phyloP scores from a whole-genome alignment of 2,797 vertebrate genomes.

The Basileuterus tristriatus region DNA sequence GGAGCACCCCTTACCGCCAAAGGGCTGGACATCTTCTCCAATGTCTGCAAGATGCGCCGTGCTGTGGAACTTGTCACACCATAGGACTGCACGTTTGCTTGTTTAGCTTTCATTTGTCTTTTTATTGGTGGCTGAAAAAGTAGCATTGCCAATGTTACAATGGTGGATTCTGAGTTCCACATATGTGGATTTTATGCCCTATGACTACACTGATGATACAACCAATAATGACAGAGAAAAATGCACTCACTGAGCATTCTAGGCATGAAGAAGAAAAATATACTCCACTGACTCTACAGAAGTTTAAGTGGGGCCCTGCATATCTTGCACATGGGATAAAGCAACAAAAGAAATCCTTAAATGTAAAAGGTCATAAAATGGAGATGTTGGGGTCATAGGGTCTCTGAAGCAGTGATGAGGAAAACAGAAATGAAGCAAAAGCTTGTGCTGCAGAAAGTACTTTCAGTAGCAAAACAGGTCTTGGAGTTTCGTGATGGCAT shows the following conservation, averaged over 20 bases:
- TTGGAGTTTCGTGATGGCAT: background rate
- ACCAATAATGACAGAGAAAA: background rate
- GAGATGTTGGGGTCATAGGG: background rate
- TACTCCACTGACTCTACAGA: background rate
- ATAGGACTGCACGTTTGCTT: conserved; percentile 84
- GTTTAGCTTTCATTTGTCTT: conserved; percentile 95
- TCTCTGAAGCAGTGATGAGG: background rate
- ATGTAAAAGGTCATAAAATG: background rate
- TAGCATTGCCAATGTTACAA: background rate
- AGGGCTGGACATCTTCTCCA: conserved; percentile 98
- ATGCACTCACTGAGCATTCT: background rate
- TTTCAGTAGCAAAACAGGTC: background rate
- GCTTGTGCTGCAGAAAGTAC: background rate
- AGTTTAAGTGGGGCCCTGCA: background rate
- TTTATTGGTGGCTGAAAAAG: conserved; percentile 87
- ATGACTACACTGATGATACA: background rate
- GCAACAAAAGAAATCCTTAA: background rate
- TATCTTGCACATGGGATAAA: background rate
- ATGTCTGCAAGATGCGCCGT: conserved; percentile 90
- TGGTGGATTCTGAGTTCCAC: background rate
- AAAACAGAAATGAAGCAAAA: background rate
- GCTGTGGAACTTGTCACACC: conserved; percentile 96
- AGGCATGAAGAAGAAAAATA: background rate
- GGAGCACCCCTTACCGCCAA: conserved; percentile 83
- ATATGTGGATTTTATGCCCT: fast-evolving